These are phyloP conservation scores for Aphelenchoides bicaudatus DNA, from an alignment of 2,888 invertebrate genomes.

Conservation along the genomic window DNA sequence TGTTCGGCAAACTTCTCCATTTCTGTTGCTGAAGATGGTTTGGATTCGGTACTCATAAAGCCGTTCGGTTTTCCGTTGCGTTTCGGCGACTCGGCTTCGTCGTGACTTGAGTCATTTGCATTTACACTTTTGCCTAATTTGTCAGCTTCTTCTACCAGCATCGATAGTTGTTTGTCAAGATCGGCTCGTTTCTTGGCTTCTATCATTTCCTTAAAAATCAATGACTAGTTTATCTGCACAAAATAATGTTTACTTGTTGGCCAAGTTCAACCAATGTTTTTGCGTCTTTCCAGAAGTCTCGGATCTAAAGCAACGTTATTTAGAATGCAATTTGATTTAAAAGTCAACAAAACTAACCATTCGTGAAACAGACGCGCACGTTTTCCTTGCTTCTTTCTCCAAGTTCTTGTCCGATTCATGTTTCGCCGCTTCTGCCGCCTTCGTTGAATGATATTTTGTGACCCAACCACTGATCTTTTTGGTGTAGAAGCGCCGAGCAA, in stretches of 20 bases:
- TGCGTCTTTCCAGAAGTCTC: slow-evolving; percentile 46
- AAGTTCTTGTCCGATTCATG: neutral
- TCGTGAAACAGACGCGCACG: slow-evolving; percentile 69
- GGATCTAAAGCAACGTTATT: slow-evolving; percentile 87
- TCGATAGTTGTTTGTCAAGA: slow-evolving; percentile 89
- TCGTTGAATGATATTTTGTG: slow-evolving; percentile 3
- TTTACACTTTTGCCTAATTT: slow-evolving; percentile 69
- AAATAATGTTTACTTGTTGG: neutral
- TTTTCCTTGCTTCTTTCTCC: slow-evolving; percentile 33
- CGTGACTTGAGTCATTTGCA: slow-evolving; percentile 13
- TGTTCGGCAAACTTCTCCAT: too few species aligned
- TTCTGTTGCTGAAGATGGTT: slow-evolving; percentile 12
- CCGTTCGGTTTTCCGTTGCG: neutral
- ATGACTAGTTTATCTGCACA: neutral
- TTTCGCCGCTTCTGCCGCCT: slow-evolving; percentile 11
- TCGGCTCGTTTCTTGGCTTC: slow-evolving; percentile 92
- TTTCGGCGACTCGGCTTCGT: neutral
- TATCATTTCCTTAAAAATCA: slow-evolving; percentile 69
- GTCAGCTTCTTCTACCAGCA: slow-evolving; percentile 96
- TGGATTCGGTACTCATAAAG: neutral
- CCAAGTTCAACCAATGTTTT: neutral
- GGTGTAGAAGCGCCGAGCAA: slow-evolving; percentile 78
- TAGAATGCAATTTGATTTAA: too few species aligned
- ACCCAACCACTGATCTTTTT: slow-evolving; percentile 59
- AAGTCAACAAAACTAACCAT: too few species aligned